Conservation (phyloP, 2,113 vertebrate genomes). For the Otis tarda region DNA sequence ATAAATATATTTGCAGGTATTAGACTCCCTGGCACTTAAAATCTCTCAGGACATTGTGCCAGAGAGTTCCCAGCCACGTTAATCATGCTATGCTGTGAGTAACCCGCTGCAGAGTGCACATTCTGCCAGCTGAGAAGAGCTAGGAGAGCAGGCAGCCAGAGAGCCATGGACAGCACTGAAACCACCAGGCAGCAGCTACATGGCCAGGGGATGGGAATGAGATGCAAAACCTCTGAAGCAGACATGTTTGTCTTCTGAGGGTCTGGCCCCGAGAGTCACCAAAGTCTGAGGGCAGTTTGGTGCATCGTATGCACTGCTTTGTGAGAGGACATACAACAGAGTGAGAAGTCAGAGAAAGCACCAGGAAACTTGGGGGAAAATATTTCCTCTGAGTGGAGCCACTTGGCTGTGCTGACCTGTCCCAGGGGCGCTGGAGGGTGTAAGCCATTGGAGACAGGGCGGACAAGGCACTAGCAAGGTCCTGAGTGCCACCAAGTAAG, state of each 20-base stretch:
- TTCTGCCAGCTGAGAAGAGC: neutral
- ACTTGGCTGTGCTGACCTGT: neutral
- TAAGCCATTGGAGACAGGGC: neutral
- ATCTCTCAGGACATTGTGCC: conserved; percentile 51
- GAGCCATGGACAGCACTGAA: neutral
- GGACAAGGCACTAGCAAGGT: neutral
- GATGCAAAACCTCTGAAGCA: neutral
- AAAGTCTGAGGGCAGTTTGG: neutral
- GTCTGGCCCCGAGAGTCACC: neutral
- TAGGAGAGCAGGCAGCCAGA: neutral
- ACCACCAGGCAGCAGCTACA: fast-evolving
- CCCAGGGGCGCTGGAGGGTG: neutral
- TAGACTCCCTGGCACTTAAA: conserved; percentile 52
- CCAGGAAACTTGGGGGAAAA: neutral
- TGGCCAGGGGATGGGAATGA: fast-evolving
- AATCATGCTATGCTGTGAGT: neutral
- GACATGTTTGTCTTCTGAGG: neutral
- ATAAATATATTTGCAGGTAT: conserved; percentile 70
- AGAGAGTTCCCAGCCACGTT: conserved; percentile 30
- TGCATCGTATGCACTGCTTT: neutral
- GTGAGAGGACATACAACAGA: neutral
- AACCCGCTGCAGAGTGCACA: neutral
- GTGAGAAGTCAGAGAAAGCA: neutral
- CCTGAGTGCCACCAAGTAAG: neutral
- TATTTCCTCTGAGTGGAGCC: fast-evolving